phyloP scores from a whole-genome alignment of 1,140 invertebrate species.

The Pomacea maculata region DNA sequence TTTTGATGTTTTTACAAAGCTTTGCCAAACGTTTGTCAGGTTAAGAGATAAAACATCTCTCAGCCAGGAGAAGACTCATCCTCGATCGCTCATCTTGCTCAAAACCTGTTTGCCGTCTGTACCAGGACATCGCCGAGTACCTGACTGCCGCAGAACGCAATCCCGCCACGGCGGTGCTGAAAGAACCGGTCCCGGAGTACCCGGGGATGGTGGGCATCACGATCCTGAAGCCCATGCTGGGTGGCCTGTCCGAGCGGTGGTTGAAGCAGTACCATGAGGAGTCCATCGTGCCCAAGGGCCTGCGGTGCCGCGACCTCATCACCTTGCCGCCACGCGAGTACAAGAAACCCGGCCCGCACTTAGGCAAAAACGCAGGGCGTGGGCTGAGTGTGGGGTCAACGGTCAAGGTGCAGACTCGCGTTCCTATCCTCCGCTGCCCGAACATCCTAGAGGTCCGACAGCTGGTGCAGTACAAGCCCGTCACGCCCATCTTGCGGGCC shows the following conservation, averaged over 20 bases:
- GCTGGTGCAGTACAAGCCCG: conserved; percentile 61
- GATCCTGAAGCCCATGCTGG: conserved; percentile 57
- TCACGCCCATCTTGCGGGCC: conserved; percentile 45
- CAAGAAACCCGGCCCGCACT: conserved; percentile 56
- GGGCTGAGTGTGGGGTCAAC: conserved; percentile 55
- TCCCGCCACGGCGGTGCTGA: conserved; percentile 59
- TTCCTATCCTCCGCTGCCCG: conserved; percentile 59
- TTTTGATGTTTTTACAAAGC: no score
- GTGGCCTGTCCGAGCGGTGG: conserved; percentile 57
- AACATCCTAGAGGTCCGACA: conserved; percentile 57
- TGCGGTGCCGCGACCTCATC: conserved; percentile 58
- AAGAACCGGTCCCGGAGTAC: conserved; percentile 59
- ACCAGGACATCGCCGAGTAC: conserved; percentile 58
- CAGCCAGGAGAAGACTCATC: no score
- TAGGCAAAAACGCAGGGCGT: conserved; percentile 60
- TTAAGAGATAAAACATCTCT: no score
- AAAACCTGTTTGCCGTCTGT: conserved; percentile 12
- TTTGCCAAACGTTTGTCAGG: no score
- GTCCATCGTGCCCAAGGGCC: conserved; percentile 61
- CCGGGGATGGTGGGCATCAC: conserved; percentile 60
- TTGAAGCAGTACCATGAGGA: conserved; percentile 59
- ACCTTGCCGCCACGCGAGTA: conserved; percentile 59
- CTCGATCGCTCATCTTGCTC: no score
- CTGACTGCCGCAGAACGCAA: conserved; percentile 54
- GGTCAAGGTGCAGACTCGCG: conserved; percentile 34